phyloP scores from a whole-genome alignment of 1,140 invertebrate species.

The Lucilia sericata region DNA sequence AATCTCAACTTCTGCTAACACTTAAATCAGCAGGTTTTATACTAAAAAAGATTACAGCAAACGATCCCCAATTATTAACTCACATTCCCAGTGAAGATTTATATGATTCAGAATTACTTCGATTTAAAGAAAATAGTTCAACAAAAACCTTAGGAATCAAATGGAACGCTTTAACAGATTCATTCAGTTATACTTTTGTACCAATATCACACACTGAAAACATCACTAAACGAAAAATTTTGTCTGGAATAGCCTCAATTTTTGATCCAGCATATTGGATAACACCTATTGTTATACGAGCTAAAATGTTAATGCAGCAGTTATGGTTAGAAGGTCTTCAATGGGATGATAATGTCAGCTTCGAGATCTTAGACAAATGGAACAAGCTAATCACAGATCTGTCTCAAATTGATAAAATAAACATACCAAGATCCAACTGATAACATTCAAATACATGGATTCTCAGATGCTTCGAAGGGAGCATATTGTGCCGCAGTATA shows the following conservation, averaged over 20 bases:
- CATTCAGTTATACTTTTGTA: neutral
- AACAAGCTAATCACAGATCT: neutral
- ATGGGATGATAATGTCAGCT: conserved; percentile 21
- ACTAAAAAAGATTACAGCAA: conserved; percentile 34
- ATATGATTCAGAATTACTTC: conserved; percentile 1
- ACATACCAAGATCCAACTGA: neutral
- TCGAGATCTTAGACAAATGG: neutral
- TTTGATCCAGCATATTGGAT: conserved; percentile 17
- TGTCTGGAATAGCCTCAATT: neutral
- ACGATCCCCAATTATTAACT: neutral
- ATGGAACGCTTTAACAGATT: conserved; percentile 1
- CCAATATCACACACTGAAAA: neutral
- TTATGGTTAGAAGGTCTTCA: conserved; percentile 32
- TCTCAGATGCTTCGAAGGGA: neutral
- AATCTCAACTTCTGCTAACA: neutral
- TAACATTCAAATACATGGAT: conserved; percentile 5
- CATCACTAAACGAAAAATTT: neutral
- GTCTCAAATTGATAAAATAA: neutral
- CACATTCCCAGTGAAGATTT: conserved; percentile 11
- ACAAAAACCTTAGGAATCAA: conserved; percentile 23
- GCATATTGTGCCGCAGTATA: neutral
- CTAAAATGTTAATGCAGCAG: conserved; percentile 36
- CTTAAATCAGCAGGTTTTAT: conserved; percentile 25
- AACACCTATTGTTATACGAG: neutral
- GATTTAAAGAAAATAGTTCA: conserved; percentile 8